Evolutionary conservation across 1,140 invertebrate genomes (phyloP).

Genomic region (Apis mellifera): DNA sequence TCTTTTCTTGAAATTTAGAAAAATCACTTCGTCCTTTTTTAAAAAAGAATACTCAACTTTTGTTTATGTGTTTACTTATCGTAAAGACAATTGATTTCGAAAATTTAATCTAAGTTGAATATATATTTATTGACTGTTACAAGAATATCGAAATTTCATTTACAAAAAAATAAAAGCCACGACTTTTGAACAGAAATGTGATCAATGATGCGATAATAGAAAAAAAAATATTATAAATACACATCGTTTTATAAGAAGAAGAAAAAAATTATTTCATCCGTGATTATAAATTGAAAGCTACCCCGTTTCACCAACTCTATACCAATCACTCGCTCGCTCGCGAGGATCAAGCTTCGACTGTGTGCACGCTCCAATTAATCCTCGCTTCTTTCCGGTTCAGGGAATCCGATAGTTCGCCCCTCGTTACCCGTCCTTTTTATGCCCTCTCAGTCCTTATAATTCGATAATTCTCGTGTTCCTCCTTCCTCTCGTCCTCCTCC

Average conservation of each 20-base stretch:
- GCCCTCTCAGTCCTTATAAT: neutral
- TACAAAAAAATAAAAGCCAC: too few relatives aligned
- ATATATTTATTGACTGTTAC: too few relatives aligned
- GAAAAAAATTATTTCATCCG: neutral
- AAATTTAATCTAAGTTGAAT: too few relatives aligned
- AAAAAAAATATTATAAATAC: too few relatives aligned
- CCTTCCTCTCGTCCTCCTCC: too few relatives aligned
- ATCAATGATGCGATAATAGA: neutral
- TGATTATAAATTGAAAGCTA: neutral
- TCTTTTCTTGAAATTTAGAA: too few relatives aligned
- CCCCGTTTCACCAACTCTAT: neutral
- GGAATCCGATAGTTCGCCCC: neutral
- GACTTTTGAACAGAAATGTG: too few relatives aligned
- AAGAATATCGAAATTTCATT: too few relatives aligned
- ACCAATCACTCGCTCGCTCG: neutral
- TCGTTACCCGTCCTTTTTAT: conserved; percentile 25
- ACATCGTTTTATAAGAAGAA: too few relatives aligned
- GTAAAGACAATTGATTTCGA: too few relatives aligned
- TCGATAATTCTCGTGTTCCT: conserved; percentile 32
- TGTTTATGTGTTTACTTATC: too few relatives aligned
- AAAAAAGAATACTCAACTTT: too few relatives aligned
- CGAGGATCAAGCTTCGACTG: neutral
- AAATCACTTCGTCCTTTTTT: neutral
- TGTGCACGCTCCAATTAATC: conserved; percentile 29
- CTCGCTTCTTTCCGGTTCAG: neutral